Conservation (phyloP, 1,140 invertebrate species). For the Diachasmimorpha longicaudata region DNA sequence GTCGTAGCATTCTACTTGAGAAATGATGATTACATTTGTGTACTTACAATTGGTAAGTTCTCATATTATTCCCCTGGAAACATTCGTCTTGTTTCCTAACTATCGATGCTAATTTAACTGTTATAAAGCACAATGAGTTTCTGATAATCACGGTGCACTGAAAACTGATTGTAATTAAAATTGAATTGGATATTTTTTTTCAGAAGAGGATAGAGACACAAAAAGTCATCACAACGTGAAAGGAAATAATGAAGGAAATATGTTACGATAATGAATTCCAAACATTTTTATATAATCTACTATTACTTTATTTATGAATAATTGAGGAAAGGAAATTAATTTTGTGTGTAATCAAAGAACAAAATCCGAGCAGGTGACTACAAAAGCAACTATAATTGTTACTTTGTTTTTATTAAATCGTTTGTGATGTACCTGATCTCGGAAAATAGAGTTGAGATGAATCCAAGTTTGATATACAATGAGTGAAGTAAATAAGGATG, state of each 20-base stretch:
- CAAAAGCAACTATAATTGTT: background rate
- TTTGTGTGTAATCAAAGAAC: background rate
- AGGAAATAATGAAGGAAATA: no score
- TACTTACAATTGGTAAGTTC: conserved; percentile 11
- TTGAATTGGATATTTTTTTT: background rate
- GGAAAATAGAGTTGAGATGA: background rate
- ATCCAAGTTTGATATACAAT: background rate
- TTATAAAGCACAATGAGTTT: no score
- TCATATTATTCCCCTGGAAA: no score
- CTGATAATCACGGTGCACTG: no score
- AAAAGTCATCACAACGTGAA: background rate
- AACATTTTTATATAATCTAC: background rate
- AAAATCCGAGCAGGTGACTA: background rate
- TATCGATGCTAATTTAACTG: no score
- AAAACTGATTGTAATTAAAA: no score
- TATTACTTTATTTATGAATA: background rate
- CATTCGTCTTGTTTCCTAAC: no score
- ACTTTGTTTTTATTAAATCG: background rate
- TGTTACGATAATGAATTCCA: no score
- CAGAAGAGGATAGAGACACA: background rate
- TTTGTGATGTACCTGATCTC: conserved; percentile 20
- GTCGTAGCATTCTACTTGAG: conserved; percentile 42
- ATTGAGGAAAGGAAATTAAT: background rate
- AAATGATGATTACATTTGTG: background rate
- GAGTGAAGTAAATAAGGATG: conserved; percentile 3